Evolutionary conservation across 2,888 invertebrate species (phyloP), one percentile per base, ranked within the genome.

Genomic region (Harpalus rufipes): DNA sequence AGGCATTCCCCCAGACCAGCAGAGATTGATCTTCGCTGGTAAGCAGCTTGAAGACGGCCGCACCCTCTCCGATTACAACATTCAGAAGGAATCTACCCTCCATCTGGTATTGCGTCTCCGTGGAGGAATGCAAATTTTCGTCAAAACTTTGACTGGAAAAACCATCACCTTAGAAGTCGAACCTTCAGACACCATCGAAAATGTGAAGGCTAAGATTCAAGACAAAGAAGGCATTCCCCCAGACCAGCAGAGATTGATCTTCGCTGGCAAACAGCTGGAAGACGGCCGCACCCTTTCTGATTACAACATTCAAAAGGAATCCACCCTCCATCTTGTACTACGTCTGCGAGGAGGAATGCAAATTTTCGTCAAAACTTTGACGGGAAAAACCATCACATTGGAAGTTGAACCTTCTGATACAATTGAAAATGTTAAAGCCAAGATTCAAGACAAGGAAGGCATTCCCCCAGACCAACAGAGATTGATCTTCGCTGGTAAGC

Each of bases 141-240:
- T 93, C 0, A 93, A 93, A 88, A 93, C 93, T 0, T 89, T 93
- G 5, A 93, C 93, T 39, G 93, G 93, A 8, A 93, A 93, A 87
- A 93, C 93, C 56, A 93, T 93, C 87, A 92, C 92, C 1, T 86
- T 92, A 7, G 92, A 92, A 86, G 92, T 92, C 1, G 93, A 94
- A 87, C 92, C 93, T 58, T 92, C 93, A 0, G 93, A 93, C 86
- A 92, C 93, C 0, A 93, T 93, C 86, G 93, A 93, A 87, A 93
- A 93, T 89, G 93, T 93, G 1, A 93, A 93, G 87, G 91, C 92
- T 0, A 92, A 92, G 85, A 92, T 92, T 63, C 91, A 92, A 86
- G 93, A 93, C 88, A 97, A 97, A 91, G 97, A 97, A 90, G 97
- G 96, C 79, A 96, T 97, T 88, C 96, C 96, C 1, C 96, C 96